These are phyloP conservation scores for Mylabris sibirica DNA, from an alignment of 2,888 invertebrate species.

Conservation along the genomic window DNA sequence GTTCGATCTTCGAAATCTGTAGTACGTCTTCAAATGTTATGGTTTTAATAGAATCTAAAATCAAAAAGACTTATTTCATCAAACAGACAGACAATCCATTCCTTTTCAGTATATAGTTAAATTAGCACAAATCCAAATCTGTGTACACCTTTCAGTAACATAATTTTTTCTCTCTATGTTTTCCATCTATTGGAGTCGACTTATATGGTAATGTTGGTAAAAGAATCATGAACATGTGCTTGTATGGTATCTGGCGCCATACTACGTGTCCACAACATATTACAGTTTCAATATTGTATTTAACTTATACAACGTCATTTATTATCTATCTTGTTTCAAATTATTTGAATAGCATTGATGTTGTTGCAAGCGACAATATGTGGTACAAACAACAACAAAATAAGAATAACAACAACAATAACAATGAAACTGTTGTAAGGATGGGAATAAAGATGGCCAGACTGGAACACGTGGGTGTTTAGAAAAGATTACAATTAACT, in stretches of 20 bases:
- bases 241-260: slow-evolving; percentile 40
- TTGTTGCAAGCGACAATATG: slow-evolving; percentile 7
- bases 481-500: slow-evolving; percentile 8
- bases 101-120: background rate
- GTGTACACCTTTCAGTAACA: background rate
- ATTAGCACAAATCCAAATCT: background rate
- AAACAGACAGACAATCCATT: background rate
- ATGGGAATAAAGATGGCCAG: background rate
- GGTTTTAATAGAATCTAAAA: background rate
- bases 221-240: slow-evolving; percentile 34
- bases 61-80: background rate
- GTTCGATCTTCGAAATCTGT: too few relatives aligned
- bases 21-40: too few relatives aligned
- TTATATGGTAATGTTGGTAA: slow-evolving; percentile 7
- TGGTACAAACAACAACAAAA: background rate
- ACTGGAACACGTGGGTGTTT: slow-evolving; percentile 8
- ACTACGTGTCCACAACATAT: slow-evolving; percentile 16
- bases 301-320: slow-evolving; percentile 30
- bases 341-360: slow-evolving; percentile 18
- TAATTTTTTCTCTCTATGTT: background rate
- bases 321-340: slow-evolving; percentile 32
- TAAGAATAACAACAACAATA: background rate
- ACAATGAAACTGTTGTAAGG: background rate
- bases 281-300: slow-evolving; percentile 2
- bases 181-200: background rate